Conservation (phyloP, 2,888 invertebrate species). For the Meiosimyza decipiens region DNA sequence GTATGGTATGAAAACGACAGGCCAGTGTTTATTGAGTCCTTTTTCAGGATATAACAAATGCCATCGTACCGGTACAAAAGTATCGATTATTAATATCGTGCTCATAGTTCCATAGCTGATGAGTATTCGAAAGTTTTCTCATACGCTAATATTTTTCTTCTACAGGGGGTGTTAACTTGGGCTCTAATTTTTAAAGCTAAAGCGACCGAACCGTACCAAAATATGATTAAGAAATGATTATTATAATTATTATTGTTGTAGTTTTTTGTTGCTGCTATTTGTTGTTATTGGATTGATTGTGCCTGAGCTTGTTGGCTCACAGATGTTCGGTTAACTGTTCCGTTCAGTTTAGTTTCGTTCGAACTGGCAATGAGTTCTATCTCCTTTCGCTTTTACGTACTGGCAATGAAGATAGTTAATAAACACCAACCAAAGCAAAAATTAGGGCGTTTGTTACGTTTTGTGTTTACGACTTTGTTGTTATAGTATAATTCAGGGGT, state of each 20-base stretch:
- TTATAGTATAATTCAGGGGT: slow-evolving; percentile 5
- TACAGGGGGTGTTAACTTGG: slow-evolving; percentile 39
- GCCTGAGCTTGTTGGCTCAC: slow-evolving; percentile 50
- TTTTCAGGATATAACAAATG: too few species aligned
- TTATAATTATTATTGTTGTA: slow-evolving; percentile 59
- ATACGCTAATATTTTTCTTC: too few species aligned
- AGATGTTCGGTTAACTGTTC: slow-evolving; percentile 60
- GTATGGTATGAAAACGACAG: too few species aligned
- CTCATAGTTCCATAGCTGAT: too few species aligned
- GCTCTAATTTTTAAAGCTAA: slow-evolving; percentile 44
- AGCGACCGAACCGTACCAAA: slow-evolving; percentile 43
- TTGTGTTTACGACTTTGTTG: slow-evolving; percentile 33
- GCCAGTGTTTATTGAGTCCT: too few species aligned
- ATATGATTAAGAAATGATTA: slow-evolving; percentile 64
- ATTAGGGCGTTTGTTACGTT: slow-evolving; percentile 54
- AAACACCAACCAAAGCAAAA: slow-evolving; percentile 45
- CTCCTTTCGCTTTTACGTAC: not conserved
- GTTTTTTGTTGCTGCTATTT: slow-evolving; percentile 35
- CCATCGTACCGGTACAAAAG: too few species aligned
- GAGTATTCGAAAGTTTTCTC: not conserved
- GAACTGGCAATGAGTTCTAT: not conserved
- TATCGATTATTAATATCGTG: too few species aligned
- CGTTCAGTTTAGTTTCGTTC: slow-evolving; percentile 40
- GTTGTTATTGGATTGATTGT: slow-evolving; percentile 22
- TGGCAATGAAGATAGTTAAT: slow-evolving; percentile 57